phyloP scores from a whole-genome alignment of 2,888 invertebrate species.

The Tethea ocularis region DNA sequence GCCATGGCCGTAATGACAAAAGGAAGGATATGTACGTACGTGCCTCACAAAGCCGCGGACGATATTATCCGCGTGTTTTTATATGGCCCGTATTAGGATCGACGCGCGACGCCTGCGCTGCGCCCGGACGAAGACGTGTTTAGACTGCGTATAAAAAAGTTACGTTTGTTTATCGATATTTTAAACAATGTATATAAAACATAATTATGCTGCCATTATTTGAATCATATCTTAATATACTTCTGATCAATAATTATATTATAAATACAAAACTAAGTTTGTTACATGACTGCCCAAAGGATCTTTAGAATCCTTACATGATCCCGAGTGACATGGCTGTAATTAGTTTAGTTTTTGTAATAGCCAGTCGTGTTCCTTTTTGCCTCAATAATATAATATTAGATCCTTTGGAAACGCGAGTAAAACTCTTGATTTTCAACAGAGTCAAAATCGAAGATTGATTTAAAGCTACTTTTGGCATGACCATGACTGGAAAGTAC shows the following conservation, averaged over 20 bases:
- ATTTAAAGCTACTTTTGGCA: neutral
- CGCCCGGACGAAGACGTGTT: conserved; percentile 44
- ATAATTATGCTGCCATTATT: neutral
- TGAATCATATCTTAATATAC: neutral
- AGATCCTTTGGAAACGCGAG: no score
- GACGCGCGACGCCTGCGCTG: conserved; percentile 32
- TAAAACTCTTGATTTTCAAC: no score
- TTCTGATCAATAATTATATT: no score
- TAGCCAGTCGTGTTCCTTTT: no score
- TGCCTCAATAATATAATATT: no score
- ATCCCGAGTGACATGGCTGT: no score
- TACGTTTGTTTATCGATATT: conserved; percentile 36
- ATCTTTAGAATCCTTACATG: no score
- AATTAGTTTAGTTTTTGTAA: no score
- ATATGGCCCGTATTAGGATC: conserved; percentile 60
- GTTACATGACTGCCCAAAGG: no score
- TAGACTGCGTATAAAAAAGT: conserved; percentile 42
- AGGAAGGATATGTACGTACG: conserved; percentile 74
- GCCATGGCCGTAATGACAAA: conserved; percentile 56
- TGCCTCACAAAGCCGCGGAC: conserved; percentile 70
- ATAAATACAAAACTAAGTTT: no score
- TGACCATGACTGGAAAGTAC: neutral
- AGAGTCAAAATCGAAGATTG: no score
- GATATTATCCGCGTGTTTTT: conserved; percentile 71
- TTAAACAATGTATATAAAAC: conserved; percentile 13